Evolutionary conservation across 2,113 vertebrate genomes (phyloP).

Genomic region (Zosterops japonicus): DNA sequence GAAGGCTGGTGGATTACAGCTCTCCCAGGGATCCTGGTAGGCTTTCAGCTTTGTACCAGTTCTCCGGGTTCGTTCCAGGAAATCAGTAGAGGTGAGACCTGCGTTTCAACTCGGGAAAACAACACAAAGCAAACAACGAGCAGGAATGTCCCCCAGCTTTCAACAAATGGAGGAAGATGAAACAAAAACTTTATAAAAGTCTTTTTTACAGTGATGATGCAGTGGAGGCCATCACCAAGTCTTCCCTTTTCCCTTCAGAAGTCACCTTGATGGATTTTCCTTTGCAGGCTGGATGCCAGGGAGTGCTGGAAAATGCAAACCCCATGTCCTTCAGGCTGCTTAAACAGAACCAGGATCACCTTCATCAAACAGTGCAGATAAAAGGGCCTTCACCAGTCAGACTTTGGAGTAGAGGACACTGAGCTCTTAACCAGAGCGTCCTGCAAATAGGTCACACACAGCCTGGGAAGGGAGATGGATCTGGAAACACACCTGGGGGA

Average conservation of each 20-base stretch:
- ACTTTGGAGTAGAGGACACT: not conserved
- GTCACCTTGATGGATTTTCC: not conserved
- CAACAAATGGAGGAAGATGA: not conserved
- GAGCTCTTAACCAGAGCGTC: not conserved
- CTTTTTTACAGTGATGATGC: not conserved
- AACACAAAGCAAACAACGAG: not conserved
- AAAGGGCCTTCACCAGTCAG: not conserved
- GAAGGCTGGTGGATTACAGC: not conserved
- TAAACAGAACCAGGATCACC: constrained; percentile 21
- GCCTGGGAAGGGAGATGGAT: not conserved
- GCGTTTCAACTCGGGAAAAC: not conserved
- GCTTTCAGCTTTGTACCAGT: not conserved
- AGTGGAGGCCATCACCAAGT: rapidly evolving
- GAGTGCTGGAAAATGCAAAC: not conserved
- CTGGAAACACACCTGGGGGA: not conserved
- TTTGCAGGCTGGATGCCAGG: not conserved
- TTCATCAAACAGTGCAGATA: constrained; percentile 50
- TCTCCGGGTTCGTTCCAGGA: constrained; percentile 24
- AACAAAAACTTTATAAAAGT: not conserved
- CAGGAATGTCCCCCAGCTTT: not conserved
- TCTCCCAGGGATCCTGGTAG: not conserved
- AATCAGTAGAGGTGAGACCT: not conserved
- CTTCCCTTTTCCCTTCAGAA: not conserved
- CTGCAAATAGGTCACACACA: rapidly evolving
- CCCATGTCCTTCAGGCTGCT: not conserved